Conservation (phyloP, 2,888 invertebrate genomes). For the Pyrrhosoma nymphula region DNA sequence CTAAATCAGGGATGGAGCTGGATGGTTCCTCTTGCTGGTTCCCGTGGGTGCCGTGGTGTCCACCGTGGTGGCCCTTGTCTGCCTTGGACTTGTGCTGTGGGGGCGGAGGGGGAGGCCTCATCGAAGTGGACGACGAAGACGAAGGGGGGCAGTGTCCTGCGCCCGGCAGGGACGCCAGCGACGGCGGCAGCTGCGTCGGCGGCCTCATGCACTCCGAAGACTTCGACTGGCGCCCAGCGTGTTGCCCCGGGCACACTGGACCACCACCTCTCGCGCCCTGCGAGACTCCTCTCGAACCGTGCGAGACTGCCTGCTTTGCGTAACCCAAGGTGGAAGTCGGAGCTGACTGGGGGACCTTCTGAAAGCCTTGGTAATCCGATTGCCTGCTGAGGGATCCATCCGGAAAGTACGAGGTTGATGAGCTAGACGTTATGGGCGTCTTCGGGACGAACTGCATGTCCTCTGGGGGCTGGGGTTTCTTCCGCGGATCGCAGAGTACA, state of each 20-base stretch:
- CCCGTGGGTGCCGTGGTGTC: slow-evolving; percentile 79
- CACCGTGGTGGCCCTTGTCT: slow-evolving; percentile 78
- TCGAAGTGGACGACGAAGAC: slow-evolving; percentile 76
- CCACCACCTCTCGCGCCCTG: not conserved
- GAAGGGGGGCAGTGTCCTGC: slow-evolving; percentile 75
- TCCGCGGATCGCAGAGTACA: not conserved
- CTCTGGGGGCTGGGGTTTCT: not conserved
- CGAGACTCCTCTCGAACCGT: not conserved
- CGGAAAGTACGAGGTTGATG: not conserved
- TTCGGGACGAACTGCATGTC: not conserved
- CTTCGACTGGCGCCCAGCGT: not conserved
- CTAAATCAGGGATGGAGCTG: slow-evolving; percentile 93
- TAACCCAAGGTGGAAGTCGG: not conserved
- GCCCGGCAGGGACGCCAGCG: not conserved
- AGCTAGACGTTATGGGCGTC: not conserved
- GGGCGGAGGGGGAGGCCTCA: slow-evolving; percentile 76
- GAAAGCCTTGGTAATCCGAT: not conserved
- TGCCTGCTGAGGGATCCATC: not conserved
- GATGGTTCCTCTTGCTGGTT: slow-evolving; percentile 84
- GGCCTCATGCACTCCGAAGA: not conserved
- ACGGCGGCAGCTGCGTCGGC: slow-evolving; percentile 33
- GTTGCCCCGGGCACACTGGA: not conserved
- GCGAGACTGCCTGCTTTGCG: not conserved
- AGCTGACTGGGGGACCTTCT: not conserved
- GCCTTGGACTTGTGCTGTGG: slow-evolving; percentile 74